phyloP scores from a whole-genome alignment of 2,113 vertebrate genomes.

The Psammodynastes pulverulentus region DNA sequence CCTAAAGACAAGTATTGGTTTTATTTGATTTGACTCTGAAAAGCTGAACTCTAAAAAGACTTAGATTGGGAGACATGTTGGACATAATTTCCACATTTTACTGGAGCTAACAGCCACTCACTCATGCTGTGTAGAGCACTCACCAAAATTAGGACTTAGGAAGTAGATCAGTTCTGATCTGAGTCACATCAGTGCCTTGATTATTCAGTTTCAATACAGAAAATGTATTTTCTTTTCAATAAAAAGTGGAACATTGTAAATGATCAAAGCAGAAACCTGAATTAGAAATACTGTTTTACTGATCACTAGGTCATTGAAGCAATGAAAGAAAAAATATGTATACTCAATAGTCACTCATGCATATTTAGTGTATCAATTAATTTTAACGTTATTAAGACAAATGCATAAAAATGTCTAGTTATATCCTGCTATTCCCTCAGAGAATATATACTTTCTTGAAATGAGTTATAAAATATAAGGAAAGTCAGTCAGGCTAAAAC shows the following conservation, averaged over 20 bases:
- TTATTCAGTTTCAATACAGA: background rate
- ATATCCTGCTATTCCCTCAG: background rate
- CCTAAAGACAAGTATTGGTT: background rate
- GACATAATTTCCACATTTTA: background rate
- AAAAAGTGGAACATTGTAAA: background rate
- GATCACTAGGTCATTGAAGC: background rate
- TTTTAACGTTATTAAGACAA: conserved; percentile 2
- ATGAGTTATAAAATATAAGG: background rate
- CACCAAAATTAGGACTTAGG: background rate
- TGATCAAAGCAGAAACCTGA: background rate
- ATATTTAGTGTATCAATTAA: conserved; percentile 1
- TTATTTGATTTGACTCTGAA: background rate
- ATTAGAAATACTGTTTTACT: background rate
- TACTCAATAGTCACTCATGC: background rate
- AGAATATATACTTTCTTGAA: background rate
- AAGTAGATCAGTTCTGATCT: background rate
- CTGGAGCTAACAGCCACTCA: background rate
- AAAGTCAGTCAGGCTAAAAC: conserved; percentile 5
- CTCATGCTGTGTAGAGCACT: background rate
- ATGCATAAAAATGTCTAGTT: conserved; percentile 1
- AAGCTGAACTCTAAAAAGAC: background rate
- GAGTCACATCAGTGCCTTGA: background rate
- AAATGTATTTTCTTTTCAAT: background rate
- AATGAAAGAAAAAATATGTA: background rate
- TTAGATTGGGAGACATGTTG: background rate